Evolutionary conservation across 2,797 vertebrate genomes (phyloP).

Genomic region (Sebastes miniatus): DNA sequence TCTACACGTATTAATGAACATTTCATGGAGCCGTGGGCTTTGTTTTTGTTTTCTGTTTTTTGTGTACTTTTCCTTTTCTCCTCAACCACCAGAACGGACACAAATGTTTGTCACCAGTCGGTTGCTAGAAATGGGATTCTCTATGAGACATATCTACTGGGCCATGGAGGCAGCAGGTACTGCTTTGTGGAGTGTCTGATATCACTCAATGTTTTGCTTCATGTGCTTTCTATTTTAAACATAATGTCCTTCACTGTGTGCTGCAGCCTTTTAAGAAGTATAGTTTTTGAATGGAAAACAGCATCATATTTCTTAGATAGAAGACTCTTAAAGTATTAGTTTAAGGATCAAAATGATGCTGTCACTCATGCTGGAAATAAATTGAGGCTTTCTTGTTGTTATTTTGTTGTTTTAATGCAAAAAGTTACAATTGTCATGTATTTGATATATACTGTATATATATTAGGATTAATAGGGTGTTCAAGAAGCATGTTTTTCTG

Average conservation of each 20-base stretch:
- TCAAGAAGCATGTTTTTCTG: not conserved
- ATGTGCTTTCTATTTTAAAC: constrained; percentile 48
- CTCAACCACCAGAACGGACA: constrained; percentile 82
- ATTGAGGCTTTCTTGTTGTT: not conserved
- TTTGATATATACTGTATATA: not conserved
- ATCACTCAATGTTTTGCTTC: constrained; percentile 31
- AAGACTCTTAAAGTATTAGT: not conserved
- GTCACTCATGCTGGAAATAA: not conserved
- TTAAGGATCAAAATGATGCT: not conserved
- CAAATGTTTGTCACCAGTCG: constrained; percentile 87
- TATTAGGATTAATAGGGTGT: not conserved
- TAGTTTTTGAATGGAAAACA: not conserved
- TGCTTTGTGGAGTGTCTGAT: constrained; percentile 56
- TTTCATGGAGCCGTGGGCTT: constrained; percentile 36
- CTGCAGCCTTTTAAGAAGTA: constrained; percentile 13
- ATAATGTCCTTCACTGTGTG: constrained; percentile 42
- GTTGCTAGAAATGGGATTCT: constrained; percentile 88
- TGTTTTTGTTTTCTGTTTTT: constrained; percentile 67
- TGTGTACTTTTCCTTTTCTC: constrained; percentile 73
- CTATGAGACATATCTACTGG: constrained; percentile 87
- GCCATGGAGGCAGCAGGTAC: constrained; percentile 89
- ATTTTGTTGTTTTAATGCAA: not conserved
- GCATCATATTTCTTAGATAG: not conserved
- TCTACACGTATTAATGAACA: not conserved
- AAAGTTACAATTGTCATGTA: not conserved